Percentiles rank a stretch among this genome's conserved stretches.
Evolutionary conservation across 2,888 invertebrate genomes (phyloP).

Genomic region (Drosophila paracracens): DNA sequence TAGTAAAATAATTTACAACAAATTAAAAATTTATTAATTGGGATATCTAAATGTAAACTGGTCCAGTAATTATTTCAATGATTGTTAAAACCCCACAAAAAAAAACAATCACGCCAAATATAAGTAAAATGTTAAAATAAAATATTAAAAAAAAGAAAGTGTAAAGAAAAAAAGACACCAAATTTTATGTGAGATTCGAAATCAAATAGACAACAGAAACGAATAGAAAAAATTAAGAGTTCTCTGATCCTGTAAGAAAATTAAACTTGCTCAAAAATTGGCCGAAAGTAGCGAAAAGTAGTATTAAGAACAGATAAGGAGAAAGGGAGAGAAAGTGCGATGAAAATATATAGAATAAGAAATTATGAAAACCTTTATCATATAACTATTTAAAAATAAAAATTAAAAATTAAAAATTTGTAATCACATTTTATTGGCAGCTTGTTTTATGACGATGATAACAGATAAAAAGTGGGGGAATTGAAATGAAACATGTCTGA

Average conservation of each 20-base stretch:
- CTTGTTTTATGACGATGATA: background rate
- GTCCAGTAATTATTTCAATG: background rate
- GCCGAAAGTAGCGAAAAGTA: background rate
- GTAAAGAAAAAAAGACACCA: rapidly evolving
- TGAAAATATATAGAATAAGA: background rate
- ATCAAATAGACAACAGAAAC: background rate
- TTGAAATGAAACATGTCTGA: background rate
- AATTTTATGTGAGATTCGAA: background rate
- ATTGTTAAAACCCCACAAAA: background rate
- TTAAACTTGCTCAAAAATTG: background rate
- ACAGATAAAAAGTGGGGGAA: background rate
- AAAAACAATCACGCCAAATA: background rate
- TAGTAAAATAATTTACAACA: background rate
- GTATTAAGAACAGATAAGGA: background rate
- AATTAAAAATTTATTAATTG: background rate
- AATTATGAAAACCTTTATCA: background rate
- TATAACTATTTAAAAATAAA: background rate
- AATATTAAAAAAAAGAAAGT: background rate
- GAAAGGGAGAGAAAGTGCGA: rapidly evolving
- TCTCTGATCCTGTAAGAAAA: no score
- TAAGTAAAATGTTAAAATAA: background rate
- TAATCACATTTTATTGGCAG: background rate
- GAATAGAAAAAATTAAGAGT: background rate
- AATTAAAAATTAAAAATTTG: background rate
- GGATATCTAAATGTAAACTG: background rate